These are phyloP conservation scores for Elanus axillaris DNA, from an alignment of 2,113 vertebrate species.

Conservation along the genomic window DNA sequence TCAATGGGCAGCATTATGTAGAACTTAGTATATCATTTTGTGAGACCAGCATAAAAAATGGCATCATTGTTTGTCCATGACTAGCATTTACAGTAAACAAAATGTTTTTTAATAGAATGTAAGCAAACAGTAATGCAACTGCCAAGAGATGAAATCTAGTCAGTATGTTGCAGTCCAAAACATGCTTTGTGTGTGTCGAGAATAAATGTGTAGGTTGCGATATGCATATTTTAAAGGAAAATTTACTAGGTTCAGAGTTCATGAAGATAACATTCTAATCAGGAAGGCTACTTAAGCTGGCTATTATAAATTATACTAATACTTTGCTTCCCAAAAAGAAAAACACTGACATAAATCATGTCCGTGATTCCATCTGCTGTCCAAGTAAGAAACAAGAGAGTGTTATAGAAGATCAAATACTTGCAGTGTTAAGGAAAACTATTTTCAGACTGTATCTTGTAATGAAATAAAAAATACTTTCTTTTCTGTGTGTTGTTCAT, in stretches of 20 bases:
- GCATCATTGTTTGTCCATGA: slow-evolving; percentile 74
- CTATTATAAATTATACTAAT: not conserved
- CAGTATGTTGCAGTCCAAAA: slow-evolving; percentile 55
- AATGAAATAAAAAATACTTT: not conserved
- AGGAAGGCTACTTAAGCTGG: slow-evolving; percentile 26
- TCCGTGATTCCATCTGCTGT: not conserved
- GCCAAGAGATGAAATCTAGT: slow-evolving; percentile 75
- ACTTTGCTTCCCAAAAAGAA: not conserved
- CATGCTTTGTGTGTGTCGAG: slow-evolving; percentile 53
- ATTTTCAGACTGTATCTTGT: not conserved
- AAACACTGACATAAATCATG: not conserved
- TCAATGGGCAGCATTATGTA: slow-evolving; percentile 74
- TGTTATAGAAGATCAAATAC: not conserved
- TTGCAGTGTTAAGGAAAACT: not conserved
- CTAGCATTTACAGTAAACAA: slow-evolving; percentile 86
- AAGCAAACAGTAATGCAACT: slow-evolving; percentile 73
- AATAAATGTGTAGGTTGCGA: slow-evolving; percentile 48
- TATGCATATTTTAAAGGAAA: slow-evolving; percentile 34
- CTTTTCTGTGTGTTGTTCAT: not conserved
- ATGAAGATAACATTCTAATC: not conserved
- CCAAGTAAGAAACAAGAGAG: not conserved
- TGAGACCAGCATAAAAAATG: slow-evolving; percentile 71
- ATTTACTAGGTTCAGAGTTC: not conserved
- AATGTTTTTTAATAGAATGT: slow-evolving; percentile 86
- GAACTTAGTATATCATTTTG: slow-evolving; percentile 62